Percentiles rank a stretch among this genome's conserved stretches.
These are phyloP conservation scores for Halcyon chelicuti DNA, from an alignment of 2,797 vertebrate genomes.

Conservation along the genomic window DNA sequence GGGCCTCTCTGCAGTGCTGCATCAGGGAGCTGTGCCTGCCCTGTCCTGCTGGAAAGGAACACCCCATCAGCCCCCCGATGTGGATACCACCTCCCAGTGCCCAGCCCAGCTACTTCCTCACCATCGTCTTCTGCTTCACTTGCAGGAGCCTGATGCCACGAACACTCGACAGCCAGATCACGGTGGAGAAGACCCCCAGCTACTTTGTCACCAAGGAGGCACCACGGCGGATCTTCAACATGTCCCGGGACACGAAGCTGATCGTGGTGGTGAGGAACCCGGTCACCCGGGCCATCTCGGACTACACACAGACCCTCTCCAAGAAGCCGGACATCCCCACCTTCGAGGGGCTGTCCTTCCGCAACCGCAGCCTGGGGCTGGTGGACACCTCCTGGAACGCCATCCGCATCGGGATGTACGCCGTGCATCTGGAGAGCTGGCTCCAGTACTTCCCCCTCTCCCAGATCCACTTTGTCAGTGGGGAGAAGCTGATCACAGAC, in stretches of 20 bases:
- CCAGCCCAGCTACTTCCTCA: not conserved
- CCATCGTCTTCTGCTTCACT: not conserved
- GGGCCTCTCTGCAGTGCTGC: not conserved
- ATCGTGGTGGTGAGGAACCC: constrained; percentile 97
- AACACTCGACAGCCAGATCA: constrained; percentile 93
- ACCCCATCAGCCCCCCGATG: fast-evolving
- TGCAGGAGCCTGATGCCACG: constrained; percentile 93
- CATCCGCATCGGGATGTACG: constrained; percentile 96
- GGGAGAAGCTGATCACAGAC: constrained; percentile 93
- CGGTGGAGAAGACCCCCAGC: constrained; percentile 97
- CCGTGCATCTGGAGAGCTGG: constrained; percentile 93
- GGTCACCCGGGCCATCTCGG: constrained; percentile 95
- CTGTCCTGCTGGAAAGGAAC: not conserved
- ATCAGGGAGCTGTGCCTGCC: not conserved
- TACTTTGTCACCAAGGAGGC: constrained; percentile 96
- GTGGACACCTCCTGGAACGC: constrained; percentile 95
- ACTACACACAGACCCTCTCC: constrained; percentile 96
- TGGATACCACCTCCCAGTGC: fast-evolving
- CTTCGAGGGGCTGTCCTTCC: constrained; percentile 94
- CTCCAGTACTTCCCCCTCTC: constrained; percentile 92
- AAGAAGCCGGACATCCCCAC: constrained; percentile 96
- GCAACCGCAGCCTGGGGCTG: constrained; percentile 88
- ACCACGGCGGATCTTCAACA: constrained; percentile 88
- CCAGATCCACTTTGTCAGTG: constrained; percentile 97
- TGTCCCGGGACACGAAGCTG: constrained; percentile 92